Evolutionary conservation across 2,113 vertebrate genomes (phyloP), one percentile per base, ranked within the genome.

Genomic region (Vulpes vulpes): DNA sequence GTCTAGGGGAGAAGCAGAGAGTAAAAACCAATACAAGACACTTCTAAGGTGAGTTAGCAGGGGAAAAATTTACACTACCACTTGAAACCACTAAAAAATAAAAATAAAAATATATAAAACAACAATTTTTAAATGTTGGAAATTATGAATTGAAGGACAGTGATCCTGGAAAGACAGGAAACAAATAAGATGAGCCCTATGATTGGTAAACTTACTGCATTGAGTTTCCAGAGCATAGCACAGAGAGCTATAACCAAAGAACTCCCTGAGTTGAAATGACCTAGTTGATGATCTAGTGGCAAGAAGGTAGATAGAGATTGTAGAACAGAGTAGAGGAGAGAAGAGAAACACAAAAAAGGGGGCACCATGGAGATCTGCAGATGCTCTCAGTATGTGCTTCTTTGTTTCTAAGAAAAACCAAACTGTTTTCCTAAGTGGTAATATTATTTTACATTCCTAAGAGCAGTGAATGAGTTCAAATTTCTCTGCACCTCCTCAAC

Each of bases 251-350:
- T 17, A 17, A 55, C 19, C 25, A 30, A 1, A 35, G 14, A 43
- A 15, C 20, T 83, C 12, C 12, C 7, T 69, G 20, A 16, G 8
- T 11, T 35, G 8, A 23, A 78, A 8, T 55, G 8, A 49, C 19
- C 49, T 49, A 25, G 1, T 4, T 64, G 15, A 43, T 65, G 69
- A 60, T 27, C 19, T 9, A 49, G 6, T 11, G 30, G 35, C 11
- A 64, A 19, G 0, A 16, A 57, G 8, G 6, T 22, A 53, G 7
- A 49, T 0, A 65, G 35, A 27, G 14, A 11, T 11, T 8, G 4
- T 27, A 57, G 5, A 30, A 15, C 4, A 82, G 2, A 16, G 19
- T 27, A 38, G 51, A 9, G 27, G 1, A 67, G 4, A 55, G 51
- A 25, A 59, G 19, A 81, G 5, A 67, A 20, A 87, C 60, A 0